A percentile compares a stretch with the other conserved stretches of the same genome.
Evolutionary conservation across 2,113 vertebrate genomes (phyloP).

Genomic region (Dipodomys stephensi): DNA sequence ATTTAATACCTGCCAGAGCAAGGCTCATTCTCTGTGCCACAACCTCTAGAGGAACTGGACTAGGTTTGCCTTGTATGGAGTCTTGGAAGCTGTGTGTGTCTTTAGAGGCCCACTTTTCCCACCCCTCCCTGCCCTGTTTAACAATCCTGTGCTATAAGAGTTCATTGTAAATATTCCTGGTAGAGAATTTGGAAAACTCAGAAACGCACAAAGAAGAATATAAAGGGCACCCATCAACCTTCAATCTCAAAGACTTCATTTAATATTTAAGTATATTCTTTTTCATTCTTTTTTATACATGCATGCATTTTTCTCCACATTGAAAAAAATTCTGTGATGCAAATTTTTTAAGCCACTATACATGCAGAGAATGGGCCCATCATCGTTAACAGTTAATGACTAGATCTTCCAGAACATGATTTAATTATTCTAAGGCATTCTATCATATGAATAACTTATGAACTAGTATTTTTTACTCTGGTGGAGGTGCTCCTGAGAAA

Average conservation of each 20-base stretch:
- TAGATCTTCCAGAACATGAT: background rate
- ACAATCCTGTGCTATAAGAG: background rate
- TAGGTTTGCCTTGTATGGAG: background rate
- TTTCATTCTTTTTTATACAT: background rate
- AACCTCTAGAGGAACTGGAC: rapidly evolving
- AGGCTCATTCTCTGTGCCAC: background rate
- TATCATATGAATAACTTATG: background rate
- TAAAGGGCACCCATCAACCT: background rate
- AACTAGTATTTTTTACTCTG: background rate
- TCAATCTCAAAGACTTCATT: background rate
- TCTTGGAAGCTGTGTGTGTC: background rate
- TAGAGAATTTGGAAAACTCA: background rate
- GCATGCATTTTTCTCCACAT: background rate
- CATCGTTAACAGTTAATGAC: background rate
- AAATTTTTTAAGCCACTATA: background rate
- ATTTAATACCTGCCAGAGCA: background rate
- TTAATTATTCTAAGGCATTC: background rate
- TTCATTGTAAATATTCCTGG: background rate
- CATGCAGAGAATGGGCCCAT: background rate
- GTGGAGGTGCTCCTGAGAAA: background rate
- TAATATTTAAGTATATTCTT: background rate
- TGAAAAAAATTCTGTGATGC: background rate
- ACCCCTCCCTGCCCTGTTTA: too few species aligned
- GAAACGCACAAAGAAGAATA: background rate
- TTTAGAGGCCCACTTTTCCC: background rate